These are phyloP conservation scores for Zonitis immaculata DNA, from an alignment of 2,888 invertebrate species.

Conservation along the genomic window DNA sequence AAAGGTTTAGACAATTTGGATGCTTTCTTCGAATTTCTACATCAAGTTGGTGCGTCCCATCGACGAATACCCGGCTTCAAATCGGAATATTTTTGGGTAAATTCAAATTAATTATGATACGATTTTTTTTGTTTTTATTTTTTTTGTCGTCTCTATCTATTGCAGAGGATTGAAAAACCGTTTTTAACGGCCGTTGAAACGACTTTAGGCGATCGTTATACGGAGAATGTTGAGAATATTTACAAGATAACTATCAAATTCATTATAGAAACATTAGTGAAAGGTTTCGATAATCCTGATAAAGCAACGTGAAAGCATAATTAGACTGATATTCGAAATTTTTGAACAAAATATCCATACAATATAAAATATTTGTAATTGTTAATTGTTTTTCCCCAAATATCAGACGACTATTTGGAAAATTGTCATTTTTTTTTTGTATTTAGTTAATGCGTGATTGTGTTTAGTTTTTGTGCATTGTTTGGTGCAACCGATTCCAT, in stretches of 20 bases:
- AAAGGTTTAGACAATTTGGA: conserved; percentile 81
- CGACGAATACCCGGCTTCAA: conserved; percentile 79
- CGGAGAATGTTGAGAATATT: conserved; percentile 82
- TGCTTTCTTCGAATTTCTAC: conserved; percentile 74
- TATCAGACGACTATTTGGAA: too few relatives aligned
- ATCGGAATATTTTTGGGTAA: conserved; percentile 84
- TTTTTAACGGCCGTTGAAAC: conserved; percentile 81
- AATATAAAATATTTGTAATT: background rate
- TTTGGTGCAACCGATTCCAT: background rate
- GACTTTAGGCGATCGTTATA: conserved; percentile 82
- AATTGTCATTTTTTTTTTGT: background rate
- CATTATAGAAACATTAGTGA: conserved; percentile 77
- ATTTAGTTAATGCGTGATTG: background rate
- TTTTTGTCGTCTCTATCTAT: too few relatives aligned
- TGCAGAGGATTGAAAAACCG: conserved; percentile 85
- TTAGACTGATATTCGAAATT: conserved; percentile 19
- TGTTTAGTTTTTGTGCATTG: background rate
- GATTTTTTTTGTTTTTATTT: too few relatives aligned
- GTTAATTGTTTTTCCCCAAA: background rate
- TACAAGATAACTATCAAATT: conserved; percentile 85
- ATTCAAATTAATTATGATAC: conserved; percentile 33
- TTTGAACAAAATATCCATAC: background rate
- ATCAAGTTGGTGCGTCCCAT: conserved; percentile 80
- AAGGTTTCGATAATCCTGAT: conserved; percentile 64
- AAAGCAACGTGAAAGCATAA: conserved; percentile 37